Percentiles rank a stretch among this genome's conserved stretches.
Conservation (phyloP, 1,140 invertebrate genomes). For the Cepaea nemoralis region DNA sequence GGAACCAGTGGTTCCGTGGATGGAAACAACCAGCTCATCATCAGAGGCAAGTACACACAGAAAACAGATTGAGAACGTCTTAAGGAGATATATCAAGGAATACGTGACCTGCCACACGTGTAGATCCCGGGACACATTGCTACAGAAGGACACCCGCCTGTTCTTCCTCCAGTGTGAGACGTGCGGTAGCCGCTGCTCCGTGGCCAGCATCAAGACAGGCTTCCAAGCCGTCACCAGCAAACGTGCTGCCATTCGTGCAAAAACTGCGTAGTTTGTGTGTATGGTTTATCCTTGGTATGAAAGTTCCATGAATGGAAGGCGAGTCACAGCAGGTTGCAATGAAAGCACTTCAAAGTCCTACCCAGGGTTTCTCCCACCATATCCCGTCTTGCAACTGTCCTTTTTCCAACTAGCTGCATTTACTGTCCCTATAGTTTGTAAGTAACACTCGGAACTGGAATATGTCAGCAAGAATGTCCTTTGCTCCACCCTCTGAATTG, state of each 20-base stretch:
- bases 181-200: conserved; percentile 98
- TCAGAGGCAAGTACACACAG: conserved; percentile 99
- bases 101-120: conserved; percentile 99
- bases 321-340: no score
- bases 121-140: conserved; percentile 96
- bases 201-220: conserved; percentile 99
- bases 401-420: no score
- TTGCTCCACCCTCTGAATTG: no score
- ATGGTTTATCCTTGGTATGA: not conserved
- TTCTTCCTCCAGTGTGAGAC: conserved; percentile 99
- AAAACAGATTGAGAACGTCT: conserved; percentile 99
- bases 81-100: conserved; percentile 94
- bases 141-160: conserved; percentile 98
- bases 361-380: no score
- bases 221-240: conserved; percentile 99
- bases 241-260: conserved; percentile 96
- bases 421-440: no score
- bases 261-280: conserved; percentile 80
- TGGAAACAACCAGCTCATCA: conserved; percentile 97
- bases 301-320: no score
- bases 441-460: no score
- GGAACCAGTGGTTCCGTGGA: conserved; percentile 86
- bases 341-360: no score
- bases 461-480: no score
- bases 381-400: no score